These are phyloP conservation scores for Lithosia quadra DNA, from an alignment of 2,888 invertebrate species.

Conservation along the genomic window DNA sequence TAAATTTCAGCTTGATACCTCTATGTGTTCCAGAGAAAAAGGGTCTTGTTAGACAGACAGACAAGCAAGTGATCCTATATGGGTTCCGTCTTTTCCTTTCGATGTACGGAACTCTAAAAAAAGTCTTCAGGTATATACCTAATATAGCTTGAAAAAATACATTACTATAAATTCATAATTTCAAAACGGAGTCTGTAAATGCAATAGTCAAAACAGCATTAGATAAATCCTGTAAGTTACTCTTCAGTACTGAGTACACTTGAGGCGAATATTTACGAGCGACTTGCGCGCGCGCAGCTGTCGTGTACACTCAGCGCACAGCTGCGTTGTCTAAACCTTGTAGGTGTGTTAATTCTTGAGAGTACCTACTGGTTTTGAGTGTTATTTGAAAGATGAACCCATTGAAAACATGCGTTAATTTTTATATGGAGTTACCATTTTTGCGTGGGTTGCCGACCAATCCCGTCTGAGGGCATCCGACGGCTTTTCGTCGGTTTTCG, in stretches of 20 bases:
- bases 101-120: no score
- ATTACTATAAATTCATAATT: neutral
- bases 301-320: slow-evolving; percentile 53
- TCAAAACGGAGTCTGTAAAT: slow-evolving; percentile 6
- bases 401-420: neutral
- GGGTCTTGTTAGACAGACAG: no score
- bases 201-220: slow-evolving; percentile 24
- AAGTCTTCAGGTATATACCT: no score
- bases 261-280: slow-evolving; percentile 63
- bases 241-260: slow-evolving; percentile 33
- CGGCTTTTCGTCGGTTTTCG: no score
- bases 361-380: slow-evolving; percentile 19
- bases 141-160: neutral
- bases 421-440: neutral
- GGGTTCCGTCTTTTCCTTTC: no score
- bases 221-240: slow-evolving; percentile 41
- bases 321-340: slow-evolving; percentile 53
- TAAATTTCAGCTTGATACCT: no score
- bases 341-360: slow-evolving; percentile 33
- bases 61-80: no score
- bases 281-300: slow-evolving; percentile 66
- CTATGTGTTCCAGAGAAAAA: no score
- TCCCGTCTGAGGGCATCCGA: no score
- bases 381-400: neutral
- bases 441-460: no score